Percentiles rank a stretch among this genome's conserved stretches.
These are phyloP conservation scores for Pundamilia nyererei DNA, from an alignment of 2,113 vertebrate species.

Conservation along the genomic window DNA sequence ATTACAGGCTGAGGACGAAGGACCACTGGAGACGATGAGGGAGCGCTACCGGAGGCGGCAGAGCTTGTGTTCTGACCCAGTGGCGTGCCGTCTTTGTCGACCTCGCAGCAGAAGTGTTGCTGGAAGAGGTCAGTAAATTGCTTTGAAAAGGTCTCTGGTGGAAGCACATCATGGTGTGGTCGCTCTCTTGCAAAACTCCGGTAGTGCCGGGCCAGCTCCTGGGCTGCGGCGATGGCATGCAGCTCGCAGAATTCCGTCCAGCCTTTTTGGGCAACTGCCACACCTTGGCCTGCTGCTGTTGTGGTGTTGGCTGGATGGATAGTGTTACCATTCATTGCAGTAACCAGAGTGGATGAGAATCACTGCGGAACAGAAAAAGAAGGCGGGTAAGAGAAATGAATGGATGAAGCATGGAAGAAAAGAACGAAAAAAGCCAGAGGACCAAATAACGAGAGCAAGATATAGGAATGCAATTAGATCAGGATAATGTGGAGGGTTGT, in stretches of 20 bases:
- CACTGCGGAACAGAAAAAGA: slow-evolving; percentile 63
- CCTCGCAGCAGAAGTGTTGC: slow-evolving; percentile 88
- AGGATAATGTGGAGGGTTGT: neutral
- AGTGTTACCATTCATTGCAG: slow-evolving; percentile 95
- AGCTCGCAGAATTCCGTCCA: slow-evolving; percentile 98
- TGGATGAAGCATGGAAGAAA: neutral
- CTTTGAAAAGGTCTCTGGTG: slow-evolving; percentile 87
- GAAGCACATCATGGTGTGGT: slow-evolving; percentile 81
- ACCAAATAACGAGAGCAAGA: neutral
- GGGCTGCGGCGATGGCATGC: slow-evolving; percentile 86
- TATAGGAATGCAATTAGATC: slow-evolving; percentile 28
- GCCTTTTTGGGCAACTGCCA: slow-evolving; percentile 72
- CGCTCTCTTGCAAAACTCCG: slow-evolving; percentile 82
- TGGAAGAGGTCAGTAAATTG: slow-evolving; percentile 92
- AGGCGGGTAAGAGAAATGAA: neutral
- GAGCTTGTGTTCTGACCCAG: slow-evolving; percentile 21
- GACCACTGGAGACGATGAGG: slow-evolving; percentile 7
- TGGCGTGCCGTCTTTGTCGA: slow-evolving; percentile 74
- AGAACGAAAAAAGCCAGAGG: neutral
- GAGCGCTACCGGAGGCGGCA: neutral
- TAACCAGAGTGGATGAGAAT: slow-evolving; percentile 76
- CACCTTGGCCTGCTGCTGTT: slow-evolving; percentile 49
- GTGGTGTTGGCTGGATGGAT: slow-evolving; percentile 75
- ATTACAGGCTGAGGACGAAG: slow-evolving; percentile 43
- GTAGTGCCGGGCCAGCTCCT: slow-evolving; percentile 89